phyloP scores from a whole-genome alignment of 2,113 vertebrate species.

The Saguinus imperator region DNA sequence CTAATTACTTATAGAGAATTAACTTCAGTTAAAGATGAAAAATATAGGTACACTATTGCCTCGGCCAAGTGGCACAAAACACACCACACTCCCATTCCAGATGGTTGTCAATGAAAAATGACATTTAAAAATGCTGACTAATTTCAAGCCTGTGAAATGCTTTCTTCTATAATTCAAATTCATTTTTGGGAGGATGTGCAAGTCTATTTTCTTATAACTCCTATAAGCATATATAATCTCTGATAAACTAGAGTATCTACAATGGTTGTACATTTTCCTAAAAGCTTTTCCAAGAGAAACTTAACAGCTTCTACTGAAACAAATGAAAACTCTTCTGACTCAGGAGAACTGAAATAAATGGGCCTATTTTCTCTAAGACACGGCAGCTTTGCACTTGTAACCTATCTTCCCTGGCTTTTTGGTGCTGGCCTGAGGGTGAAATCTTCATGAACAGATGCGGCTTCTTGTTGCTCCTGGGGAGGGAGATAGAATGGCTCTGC shows the following conservation, averaged over 20 bases:
- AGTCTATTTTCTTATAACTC: conserved; percentile 41
- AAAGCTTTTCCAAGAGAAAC: conserved; percentile 59
- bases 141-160: conserved; percentile 21
- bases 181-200: not conserved
- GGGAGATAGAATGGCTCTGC: conserved; percentile 16
- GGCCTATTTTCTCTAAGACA: not conserved
- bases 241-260: conserved; percentile 13
- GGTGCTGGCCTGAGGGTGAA: conserved; percentile 11
- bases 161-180: conserved; percentile 40
- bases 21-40: not conserved
- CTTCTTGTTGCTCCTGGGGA: not conserved
- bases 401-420: not conserved
- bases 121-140: conserved; percentile 52
- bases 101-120: conserved; percentile 60
- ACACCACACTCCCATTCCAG: conserved; percentile 42
- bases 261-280: not conserved
- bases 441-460: conserved; percentile 12
- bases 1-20: conserved; percentile 14
- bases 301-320: conserved; percentile 23
- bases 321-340: conserved; percentile 40
- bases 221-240: conserved; percentile 50
- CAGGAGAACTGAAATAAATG: not conserved
- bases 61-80: not conserved
- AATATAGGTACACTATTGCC: not conserved
- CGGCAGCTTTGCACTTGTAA: not conserved